phyloP scores from a whole-genome alignment of 2,113 vertebrate species.

The Eulemur macaco region DNA sequence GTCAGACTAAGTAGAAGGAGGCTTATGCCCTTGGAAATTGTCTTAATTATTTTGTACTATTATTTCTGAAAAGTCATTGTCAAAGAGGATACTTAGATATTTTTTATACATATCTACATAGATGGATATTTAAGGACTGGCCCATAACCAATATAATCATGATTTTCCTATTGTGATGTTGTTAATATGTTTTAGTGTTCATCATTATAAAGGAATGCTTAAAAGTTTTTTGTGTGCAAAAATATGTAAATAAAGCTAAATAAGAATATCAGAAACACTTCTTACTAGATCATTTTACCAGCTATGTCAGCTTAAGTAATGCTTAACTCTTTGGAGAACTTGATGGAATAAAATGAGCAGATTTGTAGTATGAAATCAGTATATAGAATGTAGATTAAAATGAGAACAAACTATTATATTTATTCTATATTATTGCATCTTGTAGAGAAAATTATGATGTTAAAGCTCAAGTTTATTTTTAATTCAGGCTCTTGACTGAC shows the following conservation, averaged over 20 bases:
- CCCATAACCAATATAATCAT: background rate
- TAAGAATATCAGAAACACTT: background rate
- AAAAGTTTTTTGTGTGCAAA: background rate
- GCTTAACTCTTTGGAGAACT: conserved; percentile 44
- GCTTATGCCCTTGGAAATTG: conserved; percentile 84
- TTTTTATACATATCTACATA: background rate
- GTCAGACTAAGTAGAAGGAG: conserved; percentile 86
- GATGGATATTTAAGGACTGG: background rate
- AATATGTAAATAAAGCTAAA: background rate
- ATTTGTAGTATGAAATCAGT: conserved; percentile 68
- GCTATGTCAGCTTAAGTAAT: conserved; percentile 37
- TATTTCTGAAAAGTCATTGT: conserved; percentile 32
- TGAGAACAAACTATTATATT: conserved; percentile 72
- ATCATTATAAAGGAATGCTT: background rate
- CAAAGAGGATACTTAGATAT: background rate
- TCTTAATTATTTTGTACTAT: conserved; percentile 68
- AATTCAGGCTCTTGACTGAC: conserved; percentile 82
- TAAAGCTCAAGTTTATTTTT: conserved; percentile 81
- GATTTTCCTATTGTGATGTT: background rate
- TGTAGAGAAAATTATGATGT: conserved; percentile 81
- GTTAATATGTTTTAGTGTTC: background rate
- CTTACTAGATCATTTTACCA: conserved; percentile 19
- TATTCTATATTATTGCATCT: conserved; percentile 76
- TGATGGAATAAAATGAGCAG: conserved; percentile 63
- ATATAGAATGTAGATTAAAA: conserved; percentile 76